phyloP scores from a whole-genome alignment of 2,888 invertebrate species.

The Synergus umbraculus region DNA sequence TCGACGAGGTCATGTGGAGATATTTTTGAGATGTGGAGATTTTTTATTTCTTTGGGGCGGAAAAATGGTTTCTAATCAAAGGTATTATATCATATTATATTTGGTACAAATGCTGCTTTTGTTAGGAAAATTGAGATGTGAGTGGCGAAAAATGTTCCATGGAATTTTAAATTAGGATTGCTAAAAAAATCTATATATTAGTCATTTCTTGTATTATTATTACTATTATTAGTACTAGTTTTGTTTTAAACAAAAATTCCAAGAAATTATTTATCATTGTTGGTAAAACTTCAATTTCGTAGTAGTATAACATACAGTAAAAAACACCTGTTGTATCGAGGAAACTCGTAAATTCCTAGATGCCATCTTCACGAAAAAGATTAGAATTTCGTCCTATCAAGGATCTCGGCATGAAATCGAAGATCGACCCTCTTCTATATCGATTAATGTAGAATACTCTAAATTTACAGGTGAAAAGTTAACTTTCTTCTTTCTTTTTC shows the following conservation, averaged over 20 bases:
- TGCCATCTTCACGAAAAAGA: conserved; percentile 26
- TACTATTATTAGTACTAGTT: no score
- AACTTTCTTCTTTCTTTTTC: not conserved
- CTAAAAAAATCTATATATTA: no score
- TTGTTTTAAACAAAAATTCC: not conserved
- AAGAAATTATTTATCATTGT: not conserved
- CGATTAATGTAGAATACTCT: not conserved
- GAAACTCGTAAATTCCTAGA: conserved; percentile 24
- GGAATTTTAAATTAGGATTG: not conserved
- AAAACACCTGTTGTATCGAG: conserved; percentile 19
- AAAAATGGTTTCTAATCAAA: conserved; percentile 5
- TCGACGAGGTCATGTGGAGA: not conserved
- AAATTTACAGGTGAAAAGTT: not conserved
- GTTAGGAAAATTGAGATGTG: not conserved
- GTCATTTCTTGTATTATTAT: no score
- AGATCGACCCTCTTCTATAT: conserved; percentile 3
- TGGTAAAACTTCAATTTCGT: not conserved
- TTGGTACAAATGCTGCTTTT: not conserved
- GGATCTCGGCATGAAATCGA: conserved; percentile 20
- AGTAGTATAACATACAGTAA: not conserved
- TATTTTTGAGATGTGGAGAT: not conserved
- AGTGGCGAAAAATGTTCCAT: not conserved
- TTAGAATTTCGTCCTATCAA: not conserved
- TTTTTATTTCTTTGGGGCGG: not conserved
- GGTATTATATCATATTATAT: not conserved